phyloP scores from a whole-genome alignment of 2,113 vertebrate genomes.

The Takifugu flavidus region DNA sequence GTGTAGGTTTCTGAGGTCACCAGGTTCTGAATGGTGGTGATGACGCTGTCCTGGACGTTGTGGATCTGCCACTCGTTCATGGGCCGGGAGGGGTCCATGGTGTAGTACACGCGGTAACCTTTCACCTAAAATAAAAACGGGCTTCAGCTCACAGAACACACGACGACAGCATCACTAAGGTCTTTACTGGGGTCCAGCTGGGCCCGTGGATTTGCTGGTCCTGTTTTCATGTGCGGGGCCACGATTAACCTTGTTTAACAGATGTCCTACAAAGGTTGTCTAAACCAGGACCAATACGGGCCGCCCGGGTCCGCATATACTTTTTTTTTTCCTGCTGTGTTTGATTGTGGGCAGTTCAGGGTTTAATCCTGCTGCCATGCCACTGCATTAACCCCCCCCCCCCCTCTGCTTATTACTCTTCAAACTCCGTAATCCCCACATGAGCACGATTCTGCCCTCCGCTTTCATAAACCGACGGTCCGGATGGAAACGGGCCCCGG shows the following conservation, averaged over 20 bases:
- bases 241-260: constrained; percentile 24
- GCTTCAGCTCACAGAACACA: neutral
- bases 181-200: constrained; percentile 30
- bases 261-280: constrained; percentile 10
- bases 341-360: constrained; percentile 33
- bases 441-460: constrained; percentile 45
- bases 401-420: constrained; percentile 47
- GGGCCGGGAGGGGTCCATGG: constrained; percentile 88
- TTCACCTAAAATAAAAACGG: constrained; percentile 76
- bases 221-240: constrained; percentile 10
- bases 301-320: constrained; percentile 10
- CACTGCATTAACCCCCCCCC: constrained; percentile 16
- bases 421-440: constrained; percentile 58
- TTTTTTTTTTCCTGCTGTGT: constrained; percentile 8
- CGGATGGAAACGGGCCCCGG: constrained; percentile 37
- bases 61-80: constrained; percentile 96
- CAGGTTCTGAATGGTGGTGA: constrained; percentile 92
- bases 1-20: constrained; percentile 91
- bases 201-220: constrained; percentile 30
- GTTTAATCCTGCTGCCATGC: constrained; percentile 35
- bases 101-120: constrained; percentile 93
- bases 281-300: constrained; percentile 14
- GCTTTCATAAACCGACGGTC: constrained; percentile 41
- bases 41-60: constrained; percentile 92
- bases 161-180: neutral